These are phyloP conservation scores for Cosmorhoe ocellata DNA, from an alignment of 2,888 invertebrate species.

Conservation along the genomic window DNA sequence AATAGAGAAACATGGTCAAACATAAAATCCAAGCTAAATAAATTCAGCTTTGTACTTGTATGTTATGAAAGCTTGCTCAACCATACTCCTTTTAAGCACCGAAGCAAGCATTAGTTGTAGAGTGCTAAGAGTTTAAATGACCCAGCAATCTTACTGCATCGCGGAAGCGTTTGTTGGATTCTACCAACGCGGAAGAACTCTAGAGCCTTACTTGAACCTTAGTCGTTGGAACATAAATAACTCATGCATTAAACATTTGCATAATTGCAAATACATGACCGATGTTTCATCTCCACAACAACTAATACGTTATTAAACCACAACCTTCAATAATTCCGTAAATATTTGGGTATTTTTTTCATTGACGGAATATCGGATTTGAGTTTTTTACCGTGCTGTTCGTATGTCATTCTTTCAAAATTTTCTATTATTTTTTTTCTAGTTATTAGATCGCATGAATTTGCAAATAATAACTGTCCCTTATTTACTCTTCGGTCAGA, in stretches of 20 bases:
- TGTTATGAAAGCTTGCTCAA: too few relatives aligned
- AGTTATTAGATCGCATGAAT: too few relatives aligned
- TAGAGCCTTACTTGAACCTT: slow-evolving; percentile 28
- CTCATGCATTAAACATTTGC: slow-evolving; percentile 33
- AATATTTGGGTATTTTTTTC: not conserved
- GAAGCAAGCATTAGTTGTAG: not conserved
- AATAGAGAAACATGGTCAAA: not conserved
- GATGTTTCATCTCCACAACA: slow-evolving; percentile 12
- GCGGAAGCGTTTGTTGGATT: slow-evolving; percentile 46
- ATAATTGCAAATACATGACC: slow-evolving; percentile 28
- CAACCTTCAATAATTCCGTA: slow-evolving; percentile 15
- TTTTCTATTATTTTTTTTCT: too few relatives aligned
- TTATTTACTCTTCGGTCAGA: too few relatives aligned
- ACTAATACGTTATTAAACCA: not conserved
- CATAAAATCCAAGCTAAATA: too few relatives aligned
- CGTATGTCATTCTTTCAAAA: not conserved
- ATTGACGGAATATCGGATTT: not conserved
- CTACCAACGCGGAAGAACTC: slow-evolving; percentile 49
- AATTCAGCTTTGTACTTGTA: too few relatives aligned
- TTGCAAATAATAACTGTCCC: too few relatives aligned
- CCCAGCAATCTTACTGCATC: slow-evolving; percentile 41
- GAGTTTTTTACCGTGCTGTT: not conserved
- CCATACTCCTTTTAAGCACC: too few relatives aligned
- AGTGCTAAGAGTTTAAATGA: slow-evolving; percentile 33
- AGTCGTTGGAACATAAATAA: slow-evolving; percentile 30